These are phyloP conservation scores for Hypotaenidia okinawae DNA, from an alignment of 2,797 vertebrate genomes.

Conservation along the genomic window DNA sequence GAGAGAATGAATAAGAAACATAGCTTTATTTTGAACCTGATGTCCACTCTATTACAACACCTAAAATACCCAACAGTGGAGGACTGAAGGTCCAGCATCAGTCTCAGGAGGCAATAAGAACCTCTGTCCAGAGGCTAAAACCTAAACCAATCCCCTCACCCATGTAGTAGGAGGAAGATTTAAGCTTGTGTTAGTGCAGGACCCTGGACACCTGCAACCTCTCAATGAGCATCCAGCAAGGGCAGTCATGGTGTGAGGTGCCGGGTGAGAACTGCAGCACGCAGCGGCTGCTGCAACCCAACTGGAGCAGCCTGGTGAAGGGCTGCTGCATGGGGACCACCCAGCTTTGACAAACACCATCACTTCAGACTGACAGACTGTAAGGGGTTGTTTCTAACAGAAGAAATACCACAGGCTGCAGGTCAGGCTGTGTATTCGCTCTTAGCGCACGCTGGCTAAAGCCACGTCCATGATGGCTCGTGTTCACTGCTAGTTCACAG, in stretches of 20 bases:
- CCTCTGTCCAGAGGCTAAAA: not conserved
- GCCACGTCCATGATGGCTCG: not conserved
- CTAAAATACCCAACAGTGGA: not conserved
- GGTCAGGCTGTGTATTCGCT: not conserved
- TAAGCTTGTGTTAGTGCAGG: not conserved
- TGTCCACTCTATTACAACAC: not conserved
- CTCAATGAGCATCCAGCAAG: not conserved
- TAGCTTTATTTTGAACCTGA: not conserved
- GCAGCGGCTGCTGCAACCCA: not conserved
- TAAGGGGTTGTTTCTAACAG: not conserved
- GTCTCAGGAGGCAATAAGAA: not conserved
- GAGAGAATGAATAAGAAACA: not conserved
- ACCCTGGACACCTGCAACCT: not conserved
- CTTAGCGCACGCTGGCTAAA: not conserved
- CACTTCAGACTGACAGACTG: not conserved
- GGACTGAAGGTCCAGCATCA: not conserved
- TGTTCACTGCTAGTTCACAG: not conserved
- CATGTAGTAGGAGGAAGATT: not conserved
- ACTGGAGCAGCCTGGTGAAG: not conserved
- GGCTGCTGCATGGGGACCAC: not conserved
- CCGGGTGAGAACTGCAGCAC: not conserved
- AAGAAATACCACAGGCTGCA: not conserved
- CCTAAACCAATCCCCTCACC: not conserved
- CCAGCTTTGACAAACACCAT: not conserved
- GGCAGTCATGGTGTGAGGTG: not conserved